Evolutionary conservation across 2,797 vertebrate genomes (phyloP), one percentile per base, ranked within the genome.

Genomic region (Rhynchonycteris naso): DNA sequence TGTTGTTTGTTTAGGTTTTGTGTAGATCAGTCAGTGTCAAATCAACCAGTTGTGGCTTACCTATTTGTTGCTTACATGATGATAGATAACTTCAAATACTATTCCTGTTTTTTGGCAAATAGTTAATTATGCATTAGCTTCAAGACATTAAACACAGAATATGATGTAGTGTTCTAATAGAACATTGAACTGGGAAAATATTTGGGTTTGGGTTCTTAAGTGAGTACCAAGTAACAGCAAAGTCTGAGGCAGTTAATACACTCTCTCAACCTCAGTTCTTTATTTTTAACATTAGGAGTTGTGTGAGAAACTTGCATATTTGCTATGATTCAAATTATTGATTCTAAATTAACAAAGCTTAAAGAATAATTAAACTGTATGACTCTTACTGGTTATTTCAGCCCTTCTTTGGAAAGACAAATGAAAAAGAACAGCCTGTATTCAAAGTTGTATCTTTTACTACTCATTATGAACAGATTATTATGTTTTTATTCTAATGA

Each of bases 401-500:
- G 21, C 7, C 8, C 11, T 91, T 88, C 35, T 22, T 76, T 87
- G 11, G 52, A 74, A 96, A 92, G 21, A 58, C 24, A 90, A 65
- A 79, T 76, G 30, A 78, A 71, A 87, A 94, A 83, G 33, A 65
- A 83, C 18, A 69, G 18, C 15, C 59, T 90, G 33, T 69, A 69
- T 22, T 59, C 30, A 92, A 19, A 92, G 24, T 61, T 85, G 61
- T 58, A 12, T n/a, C 28, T 80, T 66, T 52, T 50, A 47, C 50
- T 90, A 18, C 47, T 90, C 38, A 26, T 7, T 84, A 33, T 66
- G 26, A 88, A 58, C 33, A 91, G n/a, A 85, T 83, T 19, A 24
- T 74, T 93, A n/a, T 91, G 38, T 74, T 88, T 71, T 92, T 89
- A 33, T 59, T 54, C 33, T 58, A 68, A 50, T 72, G 83, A 90